These are phyloP conservation scores for Lasioglossum zephyrum DNA, from an alignment of 2,888 invertebrate genomes.

Conservation along the genomic window DNA sequence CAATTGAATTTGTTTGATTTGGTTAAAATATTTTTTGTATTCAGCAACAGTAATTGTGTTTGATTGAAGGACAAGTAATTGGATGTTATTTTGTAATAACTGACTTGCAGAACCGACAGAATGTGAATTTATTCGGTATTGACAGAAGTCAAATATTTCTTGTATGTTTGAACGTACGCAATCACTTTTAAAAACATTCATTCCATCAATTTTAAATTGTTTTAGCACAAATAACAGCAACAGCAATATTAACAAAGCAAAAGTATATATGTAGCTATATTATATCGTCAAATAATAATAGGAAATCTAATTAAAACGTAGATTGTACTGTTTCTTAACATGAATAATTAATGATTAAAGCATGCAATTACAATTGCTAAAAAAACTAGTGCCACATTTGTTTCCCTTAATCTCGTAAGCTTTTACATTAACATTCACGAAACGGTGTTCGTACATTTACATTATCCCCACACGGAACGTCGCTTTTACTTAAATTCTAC, in stretches of 20 bases:
- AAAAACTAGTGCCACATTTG: neutral
- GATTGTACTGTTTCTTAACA: neutral
- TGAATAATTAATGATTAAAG: neutral
- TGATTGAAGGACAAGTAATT: neutral
- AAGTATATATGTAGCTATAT: neutral
- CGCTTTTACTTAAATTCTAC: neutral
- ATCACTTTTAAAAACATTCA: neutral
- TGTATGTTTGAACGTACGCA: neutral
- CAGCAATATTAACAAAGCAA: neutral
- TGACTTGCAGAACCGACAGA: neutral
- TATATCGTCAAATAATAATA: neutral
- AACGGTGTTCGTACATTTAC: neutral
- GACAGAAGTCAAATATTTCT: neutral
- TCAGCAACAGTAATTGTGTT: neutral
- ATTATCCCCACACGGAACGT: neutral
- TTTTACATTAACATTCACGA: neutral
- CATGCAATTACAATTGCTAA: neutral
- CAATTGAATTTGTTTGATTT: neutral
- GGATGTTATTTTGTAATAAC: neutral
- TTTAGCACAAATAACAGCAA: neutral
- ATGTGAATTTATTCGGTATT: neutral
- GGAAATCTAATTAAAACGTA: neutral
- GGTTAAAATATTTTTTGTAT: neutral
- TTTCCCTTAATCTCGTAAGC: neutral
- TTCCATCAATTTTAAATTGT: neutral